phyloP scores from a whole-genome alignment of 2,113 vertebrate species.

The Poeciliopsis turrubarensis region DNA sequence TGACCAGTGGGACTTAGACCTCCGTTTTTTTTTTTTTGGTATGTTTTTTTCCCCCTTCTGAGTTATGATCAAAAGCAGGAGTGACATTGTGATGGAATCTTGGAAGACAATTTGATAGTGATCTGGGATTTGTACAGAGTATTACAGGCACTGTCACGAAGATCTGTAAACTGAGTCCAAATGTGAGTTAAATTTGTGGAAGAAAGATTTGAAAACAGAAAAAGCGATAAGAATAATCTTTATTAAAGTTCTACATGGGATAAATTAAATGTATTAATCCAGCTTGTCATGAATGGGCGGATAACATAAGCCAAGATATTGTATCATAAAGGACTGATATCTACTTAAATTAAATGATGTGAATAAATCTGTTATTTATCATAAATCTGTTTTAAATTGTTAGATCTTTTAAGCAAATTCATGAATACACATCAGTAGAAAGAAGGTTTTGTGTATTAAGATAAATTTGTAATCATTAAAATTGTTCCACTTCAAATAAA shows the following conservation, averaged over 20 bases:
- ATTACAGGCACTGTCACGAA: background rate
- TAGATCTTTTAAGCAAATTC: too few relatives aligned
- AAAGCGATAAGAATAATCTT: background rate
- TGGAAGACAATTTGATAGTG: background rate
- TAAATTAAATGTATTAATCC: background rate
- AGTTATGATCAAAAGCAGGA: constrained; percentile 24
- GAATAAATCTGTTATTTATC: background rate
- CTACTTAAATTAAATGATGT: background rate
- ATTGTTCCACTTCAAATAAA: too few relatives aligned
- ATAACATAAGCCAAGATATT: background rate
- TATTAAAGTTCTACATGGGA: background rate
- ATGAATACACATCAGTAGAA: too few relatives aligned
- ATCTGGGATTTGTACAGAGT: constrained; percentile 8
- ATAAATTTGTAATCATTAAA: too few relatives aligned
- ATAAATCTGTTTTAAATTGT: too few relatives aligned
- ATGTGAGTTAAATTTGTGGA: constrained; percentile 1
- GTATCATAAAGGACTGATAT: background rate
- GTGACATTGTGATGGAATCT: constrained; percentile 3
- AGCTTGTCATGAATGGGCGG: background rate
- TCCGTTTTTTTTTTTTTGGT: background rate
- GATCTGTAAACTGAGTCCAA: background rate
- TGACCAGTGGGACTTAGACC: constrained; percentile 32
- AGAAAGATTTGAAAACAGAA: background rate
- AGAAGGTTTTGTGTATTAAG: too few relatives aligned
- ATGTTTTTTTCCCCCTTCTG: constrained; percentile 7